Conservation (phyloP, 2,888 invertebrate genomes). For the Cacoxenus indagator region DNA sequence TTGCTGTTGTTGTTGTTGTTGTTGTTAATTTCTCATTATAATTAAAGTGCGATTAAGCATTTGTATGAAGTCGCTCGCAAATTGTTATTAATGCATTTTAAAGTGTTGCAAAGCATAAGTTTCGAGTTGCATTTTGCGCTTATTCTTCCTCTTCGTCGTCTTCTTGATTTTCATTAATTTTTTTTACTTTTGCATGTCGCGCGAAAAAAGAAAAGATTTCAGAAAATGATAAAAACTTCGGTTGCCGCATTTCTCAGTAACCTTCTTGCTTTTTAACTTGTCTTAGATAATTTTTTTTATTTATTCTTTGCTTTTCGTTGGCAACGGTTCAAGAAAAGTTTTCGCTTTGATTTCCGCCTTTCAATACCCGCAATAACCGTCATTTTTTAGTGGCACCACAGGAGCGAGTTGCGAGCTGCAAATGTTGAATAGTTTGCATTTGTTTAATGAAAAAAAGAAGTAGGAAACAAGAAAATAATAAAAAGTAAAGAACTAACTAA, state of each 20-base stretch:
- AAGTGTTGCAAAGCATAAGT: neutral
- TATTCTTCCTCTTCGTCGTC: neutral
- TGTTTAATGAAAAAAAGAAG: neutral
- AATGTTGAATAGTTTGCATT: neutral
- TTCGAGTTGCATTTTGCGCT: neutral
- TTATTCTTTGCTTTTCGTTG: neutral
- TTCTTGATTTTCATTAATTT: neutral
- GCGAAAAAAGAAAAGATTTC: too few relatives aligned
- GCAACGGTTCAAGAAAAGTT: neutral
- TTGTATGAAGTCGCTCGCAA: constrained; percentile 2
- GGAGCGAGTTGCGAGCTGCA: too few relatives aligned
- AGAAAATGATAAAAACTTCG: too few relatives aligned
- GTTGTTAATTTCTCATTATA: neutral
- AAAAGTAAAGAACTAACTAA: neutral
- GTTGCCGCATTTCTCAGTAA: too few relatives aligned
- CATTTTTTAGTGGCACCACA: too few relatives aligned
- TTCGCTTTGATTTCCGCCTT: neutral
- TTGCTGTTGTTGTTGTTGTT: neutral
- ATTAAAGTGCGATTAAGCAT: constrained; percentile 3
- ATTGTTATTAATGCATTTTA: constrained; percentile 8
- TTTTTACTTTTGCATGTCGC: too few relatives aligned
- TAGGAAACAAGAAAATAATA: neutral
- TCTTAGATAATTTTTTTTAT: neutral
- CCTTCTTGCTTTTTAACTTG: too few relatives aligned
- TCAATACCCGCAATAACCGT: neutral